Conservation (phyloP, 1,140 invertebrate genomes). For the Dinoponera quadriceps region DNA sequence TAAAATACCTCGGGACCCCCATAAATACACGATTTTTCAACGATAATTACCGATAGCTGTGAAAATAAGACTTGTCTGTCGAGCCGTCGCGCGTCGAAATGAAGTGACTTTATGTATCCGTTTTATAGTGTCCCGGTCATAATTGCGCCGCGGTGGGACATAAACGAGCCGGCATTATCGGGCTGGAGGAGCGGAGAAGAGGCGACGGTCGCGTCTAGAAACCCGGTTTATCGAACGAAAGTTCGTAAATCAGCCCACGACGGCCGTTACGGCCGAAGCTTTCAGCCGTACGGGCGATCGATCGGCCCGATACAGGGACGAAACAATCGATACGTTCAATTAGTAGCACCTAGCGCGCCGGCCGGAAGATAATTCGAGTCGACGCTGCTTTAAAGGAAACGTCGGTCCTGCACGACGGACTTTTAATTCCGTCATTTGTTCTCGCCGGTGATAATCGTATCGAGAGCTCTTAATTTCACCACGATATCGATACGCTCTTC, state of each 20-base stretch:
- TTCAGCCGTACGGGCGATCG: conserved; percentile 62
- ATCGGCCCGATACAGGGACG: conserved; percentile 44
- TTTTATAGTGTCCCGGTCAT: conserved; percentile 16
- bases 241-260: conserved; percentile 66
- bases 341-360: conserved; percentile 67
- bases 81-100: not conserved
- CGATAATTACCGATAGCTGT: not conserved
- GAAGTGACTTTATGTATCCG: not conserved
- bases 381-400: not conserved
- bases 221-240: conserved; percentile 70
- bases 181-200: not conserved
- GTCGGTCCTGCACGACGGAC: not conserved
- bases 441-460: not conserved
- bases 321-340: conserved; percentile 76
- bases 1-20: not conserved
- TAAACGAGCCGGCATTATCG: conserved; percentile 32
- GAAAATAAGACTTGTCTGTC: conserved; percentile 12
- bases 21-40: not conserved
- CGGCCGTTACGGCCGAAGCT: conserved; percentile 65
- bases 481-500: not conserved
- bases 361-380: conserved; percentile 13
- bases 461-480: not conserved
- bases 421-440: conserved; percentile 23
- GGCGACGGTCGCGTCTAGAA: conserved; percentile 13
- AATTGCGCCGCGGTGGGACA: conserved; percentile 43